Base-by-base conservation (phyloP, 1,140 invertebrate genomes). In the Prorops nasuta region DNA sequence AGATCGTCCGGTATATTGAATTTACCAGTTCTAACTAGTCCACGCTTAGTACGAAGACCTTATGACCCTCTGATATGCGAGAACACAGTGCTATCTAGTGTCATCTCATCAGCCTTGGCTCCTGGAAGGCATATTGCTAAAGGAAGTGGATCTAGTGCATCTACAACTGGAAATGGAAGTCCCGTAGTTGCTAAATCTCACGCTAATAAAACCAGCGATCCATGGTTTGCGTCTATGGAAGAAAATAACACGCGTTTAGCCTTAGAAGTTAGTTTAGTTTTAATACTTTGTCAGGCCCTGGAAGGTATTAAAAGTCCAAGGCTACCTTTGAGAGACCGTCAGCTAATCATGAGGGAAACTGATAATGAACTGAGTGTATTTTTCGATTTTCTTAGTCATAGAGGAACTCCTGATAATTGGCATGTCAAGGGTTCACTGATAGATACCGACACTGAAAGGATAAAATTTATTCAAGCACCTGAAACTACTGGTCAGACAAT, bases 191-290 rank as follows among this genome's bases (percentile, higher is more conserved):
- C 52, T 0, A 49, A 42, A 14, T 52, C 39, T 40, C 57, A 49
- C 15, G 14, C 36, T 43, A 58, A 51, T 35, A 53, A 21, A 44
- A 56, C 49, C 14, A 59, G 54, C 37, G 71, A 76, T 51, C 74
- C 76, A 2, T 78, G 76, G 76, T 78, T 77, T 34, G 69, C 74
- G 19, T 74, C 72, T 1, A 78, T 78, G 76, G 71, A 78, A 15
- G 63, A 74, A 32, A 72, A 76, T 15, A 78, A 78, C 19, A 72
- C 76, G 1, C 54, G 76, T 28, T 49, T 78, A 0, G 74, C 76
- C 0, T 47, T 78, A 0, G 76, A 78, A 45, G 66, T 76, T 0
- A 78, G 77, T 56, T 63, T 77, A 0, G 64, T 73, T 4, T 56
- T 77, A 1, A 68, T 74, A 31, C 44, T 78, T 8, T 76, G 73